A percentile compares a stretch with the other conserved stretches of the same genome.
These are phyloP conservation scores for Lepidotrigona ventralis DNA, from an alignment of 1,140 invertebrate species.

Conservation along the genomic window DNA sequence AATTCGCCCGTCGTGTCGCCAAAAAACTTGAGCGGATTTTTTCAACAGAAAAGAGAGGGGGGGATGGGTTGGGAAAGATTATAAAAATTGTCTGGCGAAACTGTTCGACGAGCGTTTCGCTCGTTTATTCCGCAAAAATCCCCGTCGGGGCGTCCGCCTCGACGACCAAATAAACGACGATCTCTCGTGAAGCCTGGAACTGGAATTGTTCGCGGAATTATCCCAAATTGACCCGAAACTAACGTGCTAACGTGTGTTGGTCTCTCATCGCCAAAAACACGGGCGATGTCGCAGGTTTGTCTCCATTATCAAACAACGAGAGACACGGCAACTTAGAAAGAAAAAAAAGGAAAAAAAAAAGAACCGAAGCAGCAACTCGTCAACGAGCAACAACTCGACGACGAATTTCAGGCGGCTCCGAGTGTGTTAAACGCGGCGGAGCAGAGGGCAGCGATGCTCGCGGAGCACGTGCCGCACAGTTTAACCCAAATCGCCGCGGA, in stretches of 20 bases:
- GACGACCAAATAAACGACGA: neutral
- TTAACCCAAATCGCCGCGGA: constrained; percentile 70
- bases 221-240: neutral
- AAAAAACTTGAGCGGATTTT: too few species aligned
- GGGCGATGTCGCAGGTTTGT: neutral
- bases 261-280: neutral
- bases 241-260: neutral
- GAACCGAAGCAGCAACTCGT: neutral
- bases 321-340: neutral
- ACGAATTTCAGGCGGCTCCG: neutral
- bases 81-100: neutral
- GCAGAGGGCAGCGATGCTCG: neutral
- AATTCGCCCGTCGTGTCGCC: too few species aligned
- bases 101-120: neutral
- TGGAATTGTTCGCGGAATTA: neutral
- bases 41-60: too few species aligned
- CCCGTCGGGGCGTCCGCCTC: neutral
- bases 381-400: neutral
- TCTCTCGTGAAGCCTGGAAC: neutral
- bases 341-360: neutral
- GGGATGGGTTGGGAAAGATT: neutral
- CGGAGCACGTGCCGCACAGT: constrained; percentile 63
- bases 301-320: neutral
- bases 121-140: neutral
- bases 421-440: neutral